These are phyloP conservation scores for Syngnathus rostellatus DNA, from an alignment of 2,797 vertebrate species.

Conservation along the genomic window DNA sequence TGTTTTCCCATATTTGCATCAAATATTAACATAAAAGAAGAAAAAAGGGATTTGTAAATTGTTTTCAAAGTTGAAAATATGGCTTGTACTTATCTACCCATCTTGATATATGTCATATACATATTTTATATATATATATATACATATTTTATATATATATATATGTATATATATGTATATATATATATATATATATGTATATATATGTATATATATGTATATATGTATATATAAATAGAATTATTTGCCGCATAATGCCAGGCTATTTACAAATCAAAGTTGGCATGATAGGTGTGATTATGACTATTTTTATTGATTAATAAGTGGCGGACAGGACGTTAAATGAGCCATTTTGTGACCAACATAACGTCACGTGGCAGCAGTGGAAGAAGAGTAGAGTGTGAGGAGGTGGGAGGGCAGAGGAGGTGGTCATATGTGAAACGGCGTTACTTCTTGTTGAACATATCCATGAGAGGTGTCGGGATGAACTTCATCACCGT, in stretches of 20 bases:
- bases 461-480: constrained; percentile 95
- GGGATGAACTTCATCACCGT: constrained; percentile 98
- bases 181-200: not conserved
- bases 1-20: not conserved
- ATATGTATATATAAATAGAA: constrained; percentile 13
- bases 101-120: constrained; percentile 60
- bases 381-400: constrained; percentile 36
- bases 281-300: not conserved
- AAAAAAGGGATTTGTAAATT: constrained; percentile 59
- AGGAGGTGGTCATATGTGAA: constrained; percentile 3
- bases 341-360: not conserved
- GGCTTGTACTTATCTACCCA: constrained; percentile 67
- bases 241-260: constrained; percentile 44
- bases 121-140: constrained; percentile 49
- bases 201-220: constrained; percentile 14
- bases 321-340: not conserved
- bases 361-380: constrained; percentile 35
- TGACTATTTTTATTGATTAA: not conserved
- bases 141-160: no score
- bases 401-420: constrained; percentile 28
- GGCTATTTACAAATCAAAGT: constrained; percentile 72
- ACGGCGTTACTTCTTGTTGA: constrained; percentile 85
- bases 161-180: not conserved
- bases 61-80: constrained; percentile 74
- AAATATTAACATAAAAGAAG: not conserved